A percentile compares a stretch with the other conserved stretches of the same genome.
These are phyloP conservation scores for Vimba vimba DNA, from an alignment of 2,113 vertebrate genomes.

Conservation along the genomic window DNA sequence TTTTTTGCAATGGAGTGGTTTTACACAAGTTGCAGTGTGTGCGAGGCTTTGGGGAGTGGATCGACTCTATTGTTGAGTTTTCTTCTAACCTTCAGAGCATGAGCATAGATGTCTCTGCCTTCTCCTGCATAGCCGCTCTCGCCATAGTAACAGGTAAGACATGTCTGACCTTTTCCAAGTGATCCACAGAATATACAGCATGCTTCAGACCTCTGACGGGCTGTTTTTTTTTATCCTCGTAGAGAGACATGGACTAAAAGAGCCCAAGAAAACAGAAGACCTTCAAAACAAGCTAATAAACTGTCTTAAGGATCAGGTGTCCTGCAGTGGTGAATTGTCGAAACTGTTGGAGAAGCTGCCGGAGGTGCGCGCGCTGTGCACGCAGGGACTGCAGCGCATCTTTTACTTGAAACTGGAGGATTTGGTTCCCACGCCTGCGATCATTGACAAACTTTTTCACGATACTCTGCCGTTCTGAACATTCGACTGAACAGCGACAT, in stretches of 20 bases:
- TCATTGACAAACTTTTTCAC: slow-evolving; percentile 96
- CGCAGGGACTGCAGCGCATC: slow-evolving; percentile 97
- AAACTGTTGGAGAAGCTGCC: slow-evolving; percentile 95
- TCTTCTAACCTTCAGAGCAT: slow-evolving; percentile 93
- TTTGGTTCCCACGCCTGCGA: slow-evolving; percentile 94
- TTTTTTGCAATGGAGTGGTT: slow-evolving; percentile 96
- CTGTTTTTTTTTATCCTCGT: slow-evolving; percentile 53
- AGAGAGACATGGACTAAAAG: slow-evolving; percentile 96
- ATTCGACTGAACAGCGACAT: slow-evolving; percentile 62
- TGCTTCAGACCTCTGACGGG: slow-evolving; percentile 3
- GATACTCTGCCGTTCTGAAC: slow-evolving; percentile 94
- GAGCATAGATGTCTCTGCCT: slow-evolving; percentile 93
- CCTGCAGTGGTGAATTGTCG: slow-evolving; percentile 86
- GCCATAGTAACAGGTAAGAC: slow-evolving; percentile 94
- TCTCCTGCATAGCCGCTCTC: slow-evolving; percentile 93
- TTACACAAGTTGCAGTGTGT: slow-evolving; percentile 93
- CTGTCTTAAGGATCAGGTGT: slow-evolving; percentile 90
- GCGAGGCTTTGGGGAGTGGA: slow-evolving; percentile 98
- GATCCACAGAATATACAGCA: not conserved
- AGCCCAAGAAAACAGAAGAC: slow-evolving; percentile 91
- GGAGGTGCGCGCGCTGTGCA: slow-evolving; percentile 94
- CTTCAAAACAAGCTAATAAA: slow-evolving; percentile 92
- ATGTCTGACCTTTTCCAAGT: slow-evolving; percentile 31
- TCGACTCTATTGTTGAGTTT: slow-evolving; percentile 95
- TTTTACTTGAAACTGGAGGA: slow-evolving; percentile 99